phyloP scores from a whole-genome alignment of 2,797 vertebrate genomes.

The Premnoplex brunnescens region DNA sequence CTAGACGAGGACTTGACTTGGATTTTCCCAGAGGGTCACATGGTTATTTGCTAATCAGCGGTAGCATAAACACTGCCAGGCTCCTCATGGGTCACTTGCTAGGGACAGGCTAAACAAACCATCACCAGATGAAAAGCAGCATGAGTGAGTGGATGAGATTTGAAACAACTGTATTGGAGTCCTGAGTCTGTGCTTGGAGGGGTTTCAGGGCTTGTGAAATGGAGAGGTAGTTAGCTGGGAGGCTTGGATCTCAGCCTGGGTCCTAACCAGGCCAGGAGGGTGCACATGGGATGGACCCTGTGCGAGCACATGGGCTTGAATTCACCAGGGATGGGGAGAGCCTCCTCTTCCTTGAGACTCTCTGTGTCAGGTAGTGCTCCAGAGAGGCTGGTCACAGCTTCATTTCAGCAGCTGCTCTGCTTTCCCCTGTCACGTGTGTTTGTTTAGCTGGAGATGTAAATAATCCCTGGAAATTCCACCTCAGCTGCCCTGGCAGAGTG shows the following conservation, averaged over 20 bases:
- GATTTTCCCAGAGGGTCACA: constrained; percentile 46
- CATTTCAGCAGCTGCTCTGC: neutral
- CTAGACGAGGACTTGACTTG: constrained; percentile 41
- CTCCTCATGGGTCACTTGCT: constrained; percentile 53
- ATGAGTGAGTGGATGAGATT: constrained; percentile 5
- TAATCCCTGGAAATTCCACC: neutral
- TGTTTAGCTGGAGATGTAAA: neutral
- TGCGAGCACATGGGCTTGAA: neutral
- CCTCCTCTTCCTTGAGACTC: neutral
- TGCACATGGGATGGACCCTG: rapidly evolving
- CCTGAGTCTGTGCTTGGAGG: constrained; percentile 3
- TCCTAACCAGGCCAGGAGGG: rapidly evolving
- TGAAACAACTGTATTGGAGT: neutral
- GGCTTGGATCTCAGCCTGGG: neutral
- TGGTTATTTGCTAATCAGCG: neutral
- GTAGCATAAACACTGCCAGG: constrained; percentile 40
- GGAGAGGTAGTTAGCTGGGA: neutral
- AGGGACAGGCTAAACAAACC: constrained; percentile 60
- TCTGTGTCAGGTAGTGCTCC: neutral
- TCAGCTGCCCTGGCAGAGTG: neutral
- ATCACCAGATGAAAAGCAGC: constrained; percentile 37
- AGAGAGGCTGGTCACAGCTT: neutral
- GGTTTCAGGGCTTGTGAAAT: neutral
- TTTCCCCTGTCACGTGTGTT: rapidly evolving
- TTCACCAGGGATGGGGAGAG: rapidly evolving